These are phyloP conservation scores for Bombus affinis DNA, from an alignment of 1,140 invertebrate genomes.

Conservation along the genomic window DNA sequence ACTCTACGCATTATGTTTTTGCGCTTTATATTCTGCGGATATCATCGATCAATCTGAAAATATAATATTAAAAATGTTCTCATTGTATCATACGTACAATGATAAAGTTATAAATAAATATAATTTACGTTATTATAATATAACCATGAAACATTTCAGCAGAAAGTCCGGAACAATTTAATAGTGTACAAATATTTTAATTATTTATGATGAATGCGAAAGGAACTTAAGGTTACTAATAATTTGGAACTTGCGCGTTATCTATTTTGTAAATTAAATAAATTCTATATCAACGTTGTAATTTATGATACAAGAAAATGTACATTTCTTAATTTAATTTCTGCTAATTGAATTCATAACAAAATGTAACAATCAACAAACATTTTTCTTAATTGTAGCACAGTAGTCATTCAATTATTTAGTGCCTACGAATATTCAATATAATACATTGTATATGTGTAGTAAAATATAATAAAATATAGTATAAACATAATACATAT, in stretches of 20 bases:
- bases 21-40: background rate
- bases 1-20: no score
- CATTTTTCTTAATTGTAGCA: no score
- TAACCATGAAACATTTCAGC: background rate
- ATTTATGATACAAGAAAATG: background rate
- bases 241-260: background rate
- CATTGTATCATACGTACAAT: background rate
- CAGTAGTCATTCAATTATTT: no score
- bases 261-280: no score
- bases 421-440: background rate
- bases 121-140: background rate
- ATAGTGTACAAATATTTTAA: no score
- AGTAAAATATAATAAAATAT: no score
- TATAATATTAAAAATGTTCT: background rate
- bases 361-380: background rate
- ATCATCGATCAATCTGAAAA: background rate
- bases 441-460: no score
- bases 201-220: no score
- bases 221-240: background rate
- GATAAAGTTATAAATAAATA: background rate
- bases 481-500: background rate
- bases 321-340: background rate
- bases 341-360: background rate
- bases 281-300: no score
- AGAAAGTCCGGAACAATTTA: background rate